Base-by-base conservation (phyloP, 2,888 invertebrate genomes). In the Abrostola triplasia region DNA sequence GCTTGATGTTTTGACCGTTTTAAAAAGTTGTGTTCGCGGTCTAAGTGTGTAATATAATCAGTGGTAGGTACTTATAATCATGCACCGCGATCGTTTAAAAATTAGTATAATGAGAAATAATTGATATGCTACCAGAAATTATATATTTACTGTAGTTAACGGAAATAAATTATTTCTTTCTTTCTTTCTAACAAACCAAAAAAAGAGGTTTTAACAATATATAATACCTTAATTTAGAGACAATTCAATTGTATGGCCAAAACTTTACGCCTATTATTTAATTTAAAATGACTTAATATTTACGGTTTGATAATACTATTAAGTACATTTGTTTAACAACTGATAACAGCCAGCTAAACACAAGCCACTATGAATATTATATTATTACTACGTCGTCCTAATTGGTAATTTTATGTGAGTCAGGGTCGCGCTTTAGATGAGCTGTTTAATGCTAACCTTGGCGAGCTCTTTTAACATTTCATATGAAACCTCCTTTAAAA, bases 401-500 rank as follows among this genome's bases (percentile, higher is more conserved):
- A 64, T 59, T 77, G 49, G 63, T 65, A 61, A 64, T 65, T 74
- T 59, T 63, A 77, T 70, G 58, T 70, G 6, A 65, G 65, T 57
- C 70, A 76, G 40, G 70, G 77, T 63, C 69, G 52, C 48, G 59
- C 56, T 47, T 61, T 35, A 62, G 56, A 71, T 64, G 73, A 74
- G 53, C 61, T 36, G 56, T 40, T 69, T 41, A 53, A 60, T 59
- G 56, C 54, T 70, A 44, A 67, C 76, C 75, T 76, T 67, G 66
- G 10, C 42, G 12, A 51, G 54, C 49, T 67, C 56, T 58, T 59
- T 70, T 59, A 64, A 59, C 36, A 58, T 64, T 57, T 58, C 54
- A n/a, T 51, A 42, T 36, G 37, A 59, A 64, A 59, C 61, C 52
- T 60, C 52, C 38, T 72, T 57, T 57, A 52, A 51, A 63, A 61